phyloP scores from a whole-genome alignment of 2,888 invertebrate species.

The Lycophotia porphyrea region DNA sequence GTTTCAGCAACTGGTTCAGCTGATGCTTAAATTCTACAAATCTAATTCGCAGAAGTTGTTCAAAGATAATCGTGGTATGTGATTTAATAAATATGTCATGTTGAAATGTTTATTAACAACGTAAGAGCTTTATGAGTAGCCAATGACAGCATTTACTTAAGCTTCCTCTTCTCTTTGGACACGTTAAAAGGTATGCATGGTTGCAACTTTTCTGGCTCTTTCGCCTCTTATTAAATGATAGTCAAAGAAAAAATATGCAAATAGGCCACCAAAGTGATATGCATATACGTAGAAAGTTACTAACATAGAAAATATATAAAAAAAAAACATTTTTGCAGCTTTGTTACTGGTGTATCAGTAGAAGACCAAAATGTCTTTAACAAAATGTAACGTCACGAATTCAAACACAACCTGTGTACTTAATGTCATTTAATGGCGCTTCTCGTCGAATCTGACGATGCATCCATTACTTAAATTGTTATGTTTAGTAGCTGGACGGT shows the following conservation, averaged over 20 bases:
- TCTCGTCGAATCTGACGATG: slow-evolving; percentile 44
- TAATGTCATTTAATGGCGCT: slow-evolving; percentile 33
- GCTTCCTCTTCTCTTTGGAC: slow-evolving; percentile 19
- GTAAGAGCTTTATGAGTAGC: slow-evolving; percentile 44
- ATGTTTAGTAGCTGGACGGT: slow-evolving; percentile 62
- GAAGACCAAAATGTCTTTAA: background rate
- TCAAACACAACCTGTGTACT: background rate
- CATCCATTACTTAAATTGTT: slow-evolving; percentile 54
- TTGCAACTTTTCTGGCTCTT: too few species aligned
- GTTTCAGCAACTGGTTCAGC: slow-evolving; percentile 14
- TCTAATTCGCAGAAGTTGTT: slow-evolving; percentile 48
- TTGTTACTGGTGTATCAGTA: too few species aligned
- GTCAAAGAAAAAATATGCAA: background rate
- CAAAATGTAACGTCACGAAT: background rate
- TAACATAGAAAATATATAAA: background rate
- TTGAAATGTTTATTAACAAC: slow-evolving; percentile 41
- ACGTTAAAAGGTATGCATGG: slow-evolving; percentile 34
- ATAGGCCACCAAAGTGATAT: background rate
- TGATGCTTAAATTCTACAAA: slow-evolving; percentile 25
- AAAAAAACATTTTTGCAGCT: background rate
- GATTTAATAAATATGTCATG: slow-evolving; percentile 45
- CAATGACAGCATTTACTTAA: slow-evolving; percentile 39
- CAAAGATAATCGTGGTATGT: slow-evolving; percentile 37
- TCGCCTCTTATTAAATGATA: background rate
- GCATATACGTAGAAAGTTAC: background rate